Conservation (phyloP, 2,113 vertebrate species). For the Papio anubis region DNA sequence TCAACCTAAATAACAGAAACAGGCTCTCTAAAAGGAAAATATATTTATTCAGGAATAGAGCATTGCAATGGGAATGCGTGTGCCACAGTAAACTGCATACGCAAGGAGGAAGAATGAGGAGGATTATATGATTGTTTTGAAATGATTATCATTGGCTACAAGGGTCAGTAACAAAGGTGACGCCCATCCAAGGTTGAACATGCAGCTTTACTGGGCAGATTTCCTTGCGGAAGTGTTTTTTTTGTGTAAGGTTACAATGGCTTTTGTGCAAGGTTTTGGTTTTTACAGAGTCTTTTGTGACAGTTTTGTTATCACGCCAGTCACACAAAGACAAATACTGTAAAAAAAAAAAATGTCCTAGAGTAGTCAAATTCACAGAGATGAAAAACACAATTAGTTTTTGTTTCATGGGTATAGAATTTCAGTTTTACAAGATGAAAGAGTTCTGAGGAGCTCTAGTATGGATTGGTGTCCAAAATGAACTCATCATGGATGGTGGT, state of each 20-base stretch:
- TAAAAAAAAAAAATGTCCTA: background rate
- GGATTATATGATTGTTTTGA: background rate
- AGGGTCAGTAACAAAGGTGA: background rate
- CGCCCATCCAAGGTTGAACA: background rate
- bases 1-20: background rate
- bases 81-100: background rate
- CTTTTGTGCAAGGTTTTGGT: background rate
- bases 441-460: background rate
- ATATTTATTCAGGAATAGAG: background rate
- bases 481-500: background rate
- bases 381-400: background rate
- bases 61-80: background rate
- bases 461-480: background rate
- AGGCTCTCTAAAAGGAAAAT: background rate
- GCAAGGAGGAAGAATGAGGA: background rate
- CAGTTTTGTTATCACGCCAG: background rate
- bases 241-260: background rate
- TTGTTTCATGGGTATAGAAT: background rate
- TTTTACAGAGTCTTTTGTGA: background rate
- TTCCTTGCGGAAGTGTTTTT: background rate
- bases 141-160: background rate
- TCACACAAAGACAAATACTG: background rate
- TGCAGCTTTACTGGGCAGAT: background rate
- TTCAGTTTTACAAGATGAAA: background rate
- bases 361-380: background rate